These are phyloP conservation scores for Scaptomyza flava DNA, from an alignment of 2,888 invertebrate species.

Conservation along the genomic window DNA sequence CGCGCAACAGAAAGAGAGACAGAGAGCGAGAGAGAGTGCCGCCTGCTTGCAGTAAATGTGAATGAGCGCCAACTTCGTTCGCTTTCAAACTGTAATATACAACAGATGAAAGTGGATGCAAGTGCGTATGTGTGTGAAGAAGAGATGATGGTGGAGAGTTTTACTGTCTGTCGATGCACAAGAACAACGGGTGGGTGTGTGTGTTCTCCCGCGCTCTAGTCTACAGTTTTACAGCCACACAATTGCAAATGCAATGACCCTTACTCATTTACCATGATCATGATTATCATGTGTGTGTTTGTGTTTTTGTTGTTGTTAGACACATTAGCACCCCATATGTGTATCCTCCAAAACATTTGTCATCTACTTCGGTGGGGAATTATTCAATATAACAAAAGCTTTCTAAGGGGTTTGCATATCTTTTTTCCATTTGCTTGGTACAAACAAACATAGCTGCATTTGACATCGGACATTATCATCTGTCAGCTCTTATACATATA, in stretches of 20 bases:
- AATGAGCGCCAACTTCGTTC: slow-evolving; percentile 8
- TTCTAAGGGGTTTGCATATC: background rate
- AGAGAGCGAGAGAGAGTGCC: slow-evolving; percentile 2
- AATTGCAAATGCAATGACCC: slow-evolving; percentile 65
- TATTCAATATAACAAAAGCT: slow-evolving; percentile 32
- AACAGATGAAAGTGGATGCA: slow-evolving; percentile 54
- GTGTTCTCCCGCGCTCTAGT: slow-evolving; percentile 15
- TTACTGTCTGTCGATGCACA: slow-evolving; percentile 17
- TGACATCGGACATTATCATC: slow-evolving; percentile 10
- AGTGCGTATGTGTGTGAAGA: slow-evolving; percentile 12
- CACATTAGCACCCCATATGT: slow-evolving; percentile 35
- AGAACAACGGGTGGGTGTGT: slow-evolving; percentile 18
- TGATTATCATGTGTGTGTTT: slow-evolving; percentile 52
- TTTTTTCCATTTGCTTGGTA: background rate
- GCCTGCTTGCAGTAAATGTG: slow-evolving; percentile 16
- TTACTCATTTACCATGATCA: slow-evolving; percentile 40
- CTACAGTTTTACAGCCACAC: slow-evolving; percentile 51
- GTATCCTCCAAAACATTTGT: slow-evolving; percentile 18
- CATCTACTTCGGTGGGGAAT: slow-evolving; percentile 3
- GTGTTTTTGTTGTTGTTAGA: slow-evolving; percentile 39
- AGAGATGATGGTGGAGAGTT: slow-evolving; percentile 45
- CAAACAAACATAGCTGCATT: slow-evolving; percentile 3
- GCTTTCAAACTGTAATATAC: slow-evolving; percentile 56
- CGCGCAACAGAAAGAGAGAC: slow-evolving; percentile 16
- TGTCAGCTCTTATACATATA: background rate